These are phyloP conservation scores for Encarsia formosa DNA, from an alignment of 2,888 invertebrate species.

Conservation along the genomic window DNA sequence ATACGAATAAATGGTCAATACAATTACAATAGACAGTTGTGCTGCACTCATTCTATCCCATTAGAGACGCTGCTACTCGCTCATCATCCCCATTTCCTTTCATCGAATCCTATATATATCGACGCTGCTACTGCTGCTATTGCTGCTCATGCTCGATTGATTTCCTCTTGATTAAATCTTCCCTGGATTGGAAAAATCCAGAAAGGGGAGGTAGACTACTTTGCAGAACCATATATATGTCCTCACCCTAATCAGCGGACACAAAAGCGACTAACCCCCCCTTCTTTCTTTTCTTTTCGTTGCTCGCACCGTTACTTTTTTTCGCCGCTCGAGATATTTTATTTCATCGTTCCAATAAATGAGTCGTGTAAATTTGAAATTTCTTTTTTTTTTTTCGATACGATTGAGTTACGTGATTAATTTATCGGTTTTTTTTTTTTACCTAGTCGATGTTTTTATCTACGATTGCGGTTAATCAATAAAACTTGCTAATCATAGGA, in stretches of 20 bases:
- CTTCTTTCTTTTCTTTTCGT: neutral
- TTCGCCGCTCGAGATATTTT: conserved; percentile 2
- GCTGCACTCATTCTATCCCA: conserved; percentile 21
- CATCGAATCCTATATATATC: neutral
- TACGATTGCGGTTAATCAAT: too few species aligned
- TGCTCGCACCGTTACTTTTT: neutral
- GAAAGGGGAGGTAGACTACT: conserved; percentile 17
- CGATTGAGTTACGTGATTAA: too few species aligned
- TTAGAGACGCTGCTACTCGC: neutral
- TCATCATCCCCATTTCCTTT: neutral
- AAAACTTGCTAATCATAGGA: too few species aligned
- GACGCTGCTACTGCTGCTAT: neutral
- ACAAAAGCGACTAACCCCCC: neutral
- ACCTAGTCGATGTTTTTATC: too few species aligned
- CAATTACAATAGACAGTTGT: conserved; percentile 27
- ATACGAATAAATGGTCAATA: conserved; percentile 30
- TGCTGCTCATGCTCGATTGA: conserved; percentile 26
- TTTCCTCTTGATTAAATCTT: conserved; percentile 29
- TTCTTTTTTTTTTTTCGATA: too few species aligned
- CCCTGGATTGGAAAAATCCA: conserved; percentile 24
- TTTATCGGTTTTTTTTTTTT: too few species aligned
- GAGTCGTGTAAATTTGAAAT: too few species aligned
- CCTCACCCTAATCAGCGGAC: conserved; percentile 1
- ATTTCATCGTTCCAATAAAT: conserved; percentile 5
- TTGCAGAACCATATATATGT: conserved; percentile 9